Percentiles rank a stretch among this genome's conserved stretches.
Evolutionary conservation across 2,797 vertebrate genomes (phyloP).

Genomic region (Microctenopoma lineatum): DNA sequence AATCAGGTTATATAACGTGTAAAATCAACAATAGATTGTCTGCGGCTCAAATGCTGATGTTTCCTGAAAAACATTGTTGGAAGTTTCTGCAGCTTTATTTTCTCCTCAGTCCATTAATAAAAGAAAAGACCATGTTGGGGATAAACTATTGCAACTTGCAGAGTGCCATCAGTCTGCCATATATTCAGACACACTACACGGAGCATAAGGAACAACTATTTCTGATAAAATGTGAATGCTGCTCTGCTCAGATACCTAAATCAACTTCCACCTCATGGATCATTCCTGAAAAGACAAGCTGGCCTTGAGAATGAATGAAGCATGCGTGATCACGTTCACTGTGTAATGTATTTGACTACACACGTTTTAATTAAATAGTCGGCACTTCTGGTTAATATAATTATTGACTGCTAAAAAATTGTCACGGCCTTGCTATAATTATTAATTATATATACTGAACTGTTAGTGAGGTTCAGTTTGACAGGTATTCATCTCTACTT

Average conservation of each 20-base stretch:
- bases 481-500: not conserved
- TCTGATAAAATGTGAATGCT: slow-evolving; percentile 1
- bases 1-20: no score
- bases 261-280: slow-evolving; percentile 16
- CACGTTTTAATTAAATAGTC: slow-evolving; percentile 18
- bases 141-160: slow-evolving; percentile 17
- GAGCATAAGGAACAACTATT: slow-evolving; percentile 1
- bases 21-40: no score
- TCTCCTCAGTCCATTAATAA: slow-evolving; percentile 24
- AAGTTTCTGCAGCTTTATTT: slow-evolving; percentile 26
- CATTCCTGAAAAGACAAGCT: slow-evolving; percentile 27
- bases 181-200: not conserved
- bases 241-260: slow-evolving; percentile 16
- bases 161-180: slow-evolving; percentile 10
- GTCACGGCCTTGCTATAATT: not conserved
- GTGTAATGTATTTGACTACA: slow-evolving; percentile 26
- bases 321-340: slow-evolving; percentile 40
- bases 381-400: slow-evolving; percentile 15
- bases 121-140: slow-evolving; percentile 9
- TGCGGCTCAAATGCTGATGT: not conserved
- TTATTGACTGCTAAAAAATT: slow-evolving; percentile 1
- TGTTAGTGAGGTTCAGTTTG: no score
- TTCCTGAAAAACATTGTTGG: not conserved
- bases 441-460: no score
- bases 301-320: slow-evolving; percentile 27